Conservation (phyloP, 2,888 invertebrate species). For the Eremobia ochroleuca region DNA sequence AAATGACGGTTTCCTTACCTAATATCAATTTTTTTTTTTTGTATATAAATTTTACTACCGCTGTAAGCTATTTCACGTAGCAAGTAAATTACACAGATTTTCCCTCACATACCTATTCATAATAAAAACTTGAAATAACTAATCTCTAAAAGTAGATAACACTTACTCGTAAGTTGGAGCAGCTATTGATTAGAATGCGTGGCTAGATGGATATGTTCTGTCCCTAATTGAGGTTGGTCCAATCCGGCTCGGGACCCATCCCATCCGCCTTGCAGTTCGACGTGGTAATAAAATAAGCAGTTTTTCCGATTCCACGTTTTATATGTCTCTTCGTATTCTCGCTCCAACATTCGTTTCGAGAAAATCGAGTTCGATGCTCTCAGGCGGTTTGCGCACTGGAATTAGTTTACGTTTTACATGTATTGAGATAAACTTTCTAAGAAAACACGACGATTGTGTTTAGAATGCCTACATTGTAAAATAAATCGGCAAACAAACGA, state of each 20-base stretch:
- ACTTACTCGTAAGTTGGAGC: conserved; percentile 23
- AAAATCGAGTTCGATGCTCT: conserved; percentile 81
- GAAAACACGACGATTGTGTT: conserved; percentile 4
- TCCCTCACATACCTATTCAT: conserved; percentile 10
- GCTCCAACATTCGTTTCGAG: conserved; percentile 78
- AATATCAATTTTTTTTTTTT: not conserved
- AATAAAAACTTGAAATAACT: conserved; percentile 8
- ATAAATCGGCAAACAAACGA: not conserved
- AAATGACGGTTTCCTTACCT: not conserved
- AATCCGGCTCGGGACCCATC: conserved; percentile 79
- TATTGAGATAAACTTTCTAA: conserved; percentile 18
- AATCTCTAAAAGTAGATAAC: conserved; percentile 12
- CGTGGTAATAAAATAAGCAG: conserved; percentile 89
- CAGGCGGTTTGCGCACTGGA: conserved; percentile 74
- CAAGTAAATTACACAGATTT: conserved; percentile 5
- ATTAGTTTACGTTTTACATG: conserved; percentile 74
- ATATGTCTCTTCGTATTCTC: conserved; percentile 86
- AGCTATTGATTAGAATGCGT: conserved; percentile 59
- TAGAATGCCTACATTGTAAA: not conserved
- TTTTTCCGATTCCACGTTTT: conserved; percentile 88
- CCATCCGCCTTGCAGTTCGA: conserved; percentile 82
- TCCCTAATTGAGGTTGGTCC: conserved; percentile 82
- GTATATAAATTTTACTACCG: not conserved
- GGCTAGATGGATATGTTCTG: conserved; percentile 54
- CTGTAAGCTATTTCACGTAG: conserved; percentile 4